Percentiles rank a stretch among this genome's conserved stretches.
Conservation (phyloP, 2,888 invertebrate species). For the Drosophila quasianomalipes region DNA sequence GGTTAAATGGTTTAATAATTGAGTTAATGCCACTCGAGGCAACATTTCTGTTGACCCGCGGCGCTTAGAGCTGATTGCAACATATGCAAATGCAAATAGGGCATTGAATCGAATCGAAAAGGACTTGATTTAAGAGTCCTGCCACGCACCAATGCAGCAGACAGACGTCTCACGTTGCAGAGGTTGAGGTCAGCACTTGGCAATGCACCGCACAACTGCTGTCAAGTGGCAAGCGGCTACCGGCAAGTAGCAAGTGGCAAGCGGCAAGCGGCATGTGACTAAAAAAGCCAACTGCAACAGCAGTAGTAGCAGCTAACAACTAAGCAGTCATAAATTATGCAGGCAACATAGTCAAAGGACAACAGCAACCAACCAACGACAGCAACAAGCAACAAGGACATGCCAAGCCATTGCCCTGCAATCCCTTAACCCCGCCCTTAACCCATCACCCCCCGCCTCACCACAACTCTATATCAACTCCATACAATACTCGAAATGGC, state of each 20-base stretch:
- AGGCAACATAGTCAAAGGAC: constrained; percentile 78
- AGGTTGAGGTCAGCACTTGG: constrained; percentile 43
- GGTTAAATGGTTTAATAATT: constrained; percentile 72
- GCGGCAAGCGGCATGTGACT: constrained; percentile 31
- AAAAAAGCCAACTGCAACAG: constrained; percentile 59
- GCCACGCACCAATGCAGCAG: constrained; percentile 56
- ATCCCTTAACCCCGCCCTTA: background rate
- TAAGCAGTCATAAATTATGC: constrained; percentile 80
- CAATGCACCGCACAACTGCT: constrained; percentile 33
- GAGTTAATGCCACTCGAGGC: constrained; percentile 59
- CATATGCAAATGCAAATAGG: constrained; percentile 40
- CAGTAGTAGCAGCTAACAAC: constrained; percentile 40
- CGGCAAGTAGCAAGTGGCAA: constrained; percentile 11
- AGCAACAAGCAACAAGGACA: constrained; percentile 50
- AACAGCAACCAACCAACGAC: constrained; percentile 40
- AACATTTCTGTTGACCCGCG: constrained; percentile 38
- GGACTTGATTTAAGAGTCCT: constrained; percentile 61
- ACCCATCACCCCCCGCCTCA: background rate
- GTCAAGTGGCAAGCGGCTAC: constrained; percentile 26
- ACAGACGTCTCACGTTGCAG: constrained; percentile 32
- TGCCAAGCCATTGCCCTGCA: constrained; percentile 57
- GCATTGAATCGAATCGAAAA: constrained; percentile 57
- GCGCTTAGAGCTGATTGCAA: constrained; percentile 55
- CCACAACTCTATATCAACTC: constrained; percentile 51
- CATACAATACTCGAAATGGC: constrained; percentile 55